Conservation (phyloP, 2,113 vertebrate genomes). For the Lathamus discolor region DNA sequence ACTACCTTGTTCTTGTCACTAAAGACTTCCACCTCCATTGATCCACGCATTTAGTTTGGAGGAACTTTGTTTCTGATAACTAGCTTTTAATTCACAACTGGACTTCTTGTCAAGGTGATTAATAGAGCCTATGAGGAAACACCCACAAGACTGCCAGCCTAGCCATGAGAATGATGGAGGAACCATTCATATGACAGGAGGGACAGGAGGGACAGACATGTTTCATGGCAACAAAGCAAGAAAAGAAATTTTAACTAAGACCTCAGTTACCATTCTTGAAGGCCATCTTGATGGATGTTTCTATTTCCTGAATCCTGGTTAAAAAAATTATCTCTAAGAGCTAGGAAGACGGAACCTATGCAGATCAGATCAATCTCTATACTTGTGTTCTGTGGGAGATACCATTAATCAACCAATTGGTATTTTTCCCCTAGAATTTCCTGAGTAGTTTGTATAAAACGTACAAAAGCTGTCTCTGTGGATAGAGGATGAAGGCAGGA, state of each 20-base stretch:
- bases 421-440: neutral
- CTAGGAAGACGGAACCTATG: neutral
- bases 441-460: neutral
- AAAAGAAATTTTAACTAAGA: neutral
- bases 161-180: neutral
- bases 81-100: neutral
- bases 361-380: neutral
- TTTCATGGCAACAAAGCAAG: accelerated
- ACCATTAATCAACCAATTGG: neutral
- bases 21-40: neutral
- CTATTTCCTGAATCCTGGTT: neutral
- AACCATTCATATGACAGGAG: neutral
- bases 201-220: neutral
- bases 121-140: neutral
- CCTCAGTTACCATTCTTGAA: neutral
- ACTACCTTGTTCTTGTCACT: accelerated
- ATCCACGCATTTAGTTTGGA: neutral
- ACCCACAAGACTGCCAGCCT: neutral
- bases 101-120: neutral
- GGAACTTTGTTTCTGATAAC: neutral
- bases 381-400: neutral
- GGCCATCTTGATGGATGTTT: neutral
- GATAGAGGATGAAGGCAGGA: neutral
- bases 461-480: neutral
- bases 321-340: neutral